phyloP scores from a whole-genome alignment of 2,888 invertebrate genomes.

The Acanthosepion esculentum region DNA sequence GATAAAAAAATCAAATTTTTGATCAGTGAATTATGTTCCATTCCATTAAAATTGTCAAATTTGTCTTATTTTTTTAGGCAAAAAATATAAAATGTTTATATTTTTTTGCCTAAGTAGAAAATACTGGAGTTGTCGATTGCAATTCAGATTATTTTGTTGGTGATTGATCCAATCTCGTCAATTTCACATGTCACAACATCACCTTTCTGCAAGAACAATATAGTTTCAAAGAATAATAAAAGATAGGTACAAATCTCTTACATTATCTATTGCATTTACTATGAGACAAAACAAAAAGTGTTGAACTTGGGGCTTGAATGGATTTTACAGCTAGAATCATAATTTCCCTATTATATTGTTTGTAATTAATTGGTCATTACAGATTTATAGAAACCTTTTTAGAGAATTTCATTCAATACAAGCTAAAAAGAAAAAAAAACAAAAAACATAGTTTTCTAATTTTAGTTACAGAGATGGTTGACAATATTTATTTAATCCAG shows the following conservation, averaged over 20 bases:
- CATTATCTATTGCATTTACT: not conserved
- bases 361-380: too few relatives aligned
- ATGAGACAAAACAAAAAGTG: not conserved
- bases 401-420: too few relatives aligned
- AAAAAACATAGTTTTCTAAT: too few relatives aligned
- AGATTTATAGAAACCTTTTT: too few relatives aligned
- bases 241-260: not conserved
- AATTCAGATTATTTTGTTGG: constrained; percentile 78
- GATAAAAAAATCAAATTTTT: not conserved
- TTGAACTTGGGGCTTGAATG: not conserved
- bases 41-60: not conserved
- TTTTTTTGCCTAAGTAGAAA: too few relatives aligned
- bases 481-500: too few relatives aligned
- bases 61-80: not conserved
- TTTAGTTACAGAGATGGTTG: too few relatives aligned
- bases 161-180: constrained; percentile 81
- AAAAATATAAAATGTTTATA: not conserved
- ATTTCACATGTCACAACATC: constrained; percentile 87
- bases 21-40: not conserved
- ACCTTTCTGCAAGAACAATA: constrained; percentile 78
- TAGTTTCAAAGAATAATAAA: not conserved
- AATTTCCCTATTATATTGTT: too few relatives aligned
- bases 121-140: not conserved
- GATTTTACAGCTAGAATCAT: too few relatives aligned
- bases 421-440: too few relatives aligned